Percentiles rank a stretch among this genome's conserved stretches.
phyloP scores from a whole-genome alignment of 53 echinoderm and acorn worm genomes.

The Paelopatides confundens region DNA sequence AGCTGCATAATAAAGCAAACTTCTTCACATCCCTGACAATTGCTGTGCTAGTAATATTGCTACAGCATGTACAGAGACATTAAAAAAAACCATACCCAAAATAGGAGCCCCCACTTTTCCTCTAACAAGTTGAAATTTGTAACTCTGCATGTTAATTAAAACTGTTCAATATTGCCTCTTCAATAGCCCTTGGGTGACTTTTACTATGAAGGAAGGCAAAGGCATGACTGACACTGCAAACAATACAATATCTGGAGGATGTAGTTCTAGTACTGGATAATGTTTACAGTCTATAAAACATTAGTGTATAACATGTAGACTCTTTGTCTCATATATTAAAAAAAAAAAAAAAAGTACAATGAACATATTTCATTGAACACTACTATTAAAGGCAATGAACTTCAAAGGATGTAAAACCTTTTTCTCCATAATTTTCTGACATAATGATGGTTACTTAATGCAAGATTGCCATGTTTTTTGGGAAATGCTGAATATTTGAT shows the following conservation, averaged over 20 bases:
- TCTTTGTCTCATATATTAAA: background rate
- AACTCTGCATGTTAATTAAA: constrained; percentile 38
- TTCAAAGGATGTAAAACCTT: too few relatives aligned
- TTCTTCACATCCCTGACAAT: too few relatives aligned
- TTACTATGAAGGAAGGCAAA: background rate
- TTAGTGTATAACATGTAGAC: too few relatives aligned
- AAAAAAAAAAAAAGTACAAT: background rate
- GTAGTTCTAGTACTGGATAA: background rate
- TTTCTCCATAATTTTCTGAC: too few relatives aligned
- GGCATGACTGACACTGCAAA: constrained; percentile 17
- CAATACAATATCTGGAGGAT: constrained; percentile 8
- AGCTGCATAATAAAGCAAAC: background rate
- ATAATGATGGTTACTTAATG: too few relatives aligned
- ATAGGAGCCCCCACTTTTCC: background rate
- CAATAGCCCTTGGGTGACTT: constrained; percentile 30
- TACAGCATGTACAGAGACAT: background rate
- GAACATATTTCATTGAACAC: background rate
- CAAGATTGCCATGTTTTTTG: too few relatives aligned
- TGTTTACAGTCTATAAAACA: constrained; percentile 17
- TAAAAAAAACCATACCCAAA: background rate
- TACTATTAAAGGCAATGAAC: too few relatives aligned
- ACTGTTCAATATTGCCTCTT: constrained; percentile 6
- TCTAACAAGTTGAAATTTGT: constrained; percentile 18
- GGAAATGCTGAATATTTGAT: too few relatives aligned
- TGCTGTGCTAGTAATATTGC: too few relatives aligned